A percentile compares a stretch with the other conserved stretches of the same genome.
Conservation (phyloP, 2,113 vertebrate genomes). For the Urocynchramus pylzowi region DNA sequence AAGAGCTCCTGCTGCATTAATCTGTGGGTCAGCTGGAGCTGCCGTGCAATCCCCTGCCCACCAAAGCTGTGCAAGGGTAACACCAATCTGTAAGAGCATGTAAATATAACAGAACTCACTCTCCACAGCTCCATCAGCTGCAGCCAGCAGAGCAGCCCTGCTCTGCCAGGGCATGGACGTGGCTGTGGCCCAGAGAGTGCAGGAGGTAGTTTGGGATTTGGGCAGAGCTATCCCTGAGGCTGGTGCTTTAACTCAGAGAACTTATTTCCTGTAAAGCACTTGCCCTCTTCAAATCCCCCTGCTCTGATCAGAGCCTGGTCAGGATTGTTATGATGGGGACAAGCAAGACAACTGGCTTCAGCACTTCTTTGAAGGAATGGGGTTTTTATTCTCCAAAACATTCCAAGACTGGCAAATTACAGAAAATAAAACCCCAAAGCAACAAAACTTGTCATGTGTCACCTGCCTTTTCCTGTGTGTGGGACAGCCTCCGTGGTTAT, state of each 20-base stretch:
- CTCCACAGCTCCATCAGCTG: not conserved
- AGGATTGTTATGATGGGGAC: not conserved
- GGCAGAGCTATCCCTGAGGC: not conserved
- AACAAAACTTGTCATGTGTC: not conserved
- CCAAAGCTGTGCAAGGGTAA: not conserved
- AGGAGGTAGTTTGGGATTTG: not conserved
- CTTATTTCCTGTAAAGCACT: not conserved
- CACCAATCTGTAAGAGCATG: not conserved
- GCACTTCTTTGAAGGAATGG: not conserved
- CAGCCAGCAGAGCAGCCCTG: not conserved
- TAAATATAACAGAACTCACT: not conserved
- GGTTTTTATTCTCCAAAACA: not conserved
- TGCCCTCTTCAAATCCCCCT: not conserved
- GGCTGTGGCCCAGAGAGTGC: too few species aligned
- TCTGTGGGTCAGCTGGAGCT: conserved; percentile 27
- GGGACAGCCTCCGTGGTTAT: not conserved
- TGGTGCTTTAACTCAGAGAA: not conserved
- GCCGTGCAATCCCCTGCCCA: not conserved
- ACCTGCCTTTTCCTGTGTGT: not conserved
- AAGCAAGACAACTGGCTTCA: not conserved
- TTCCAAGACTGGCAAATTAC: accelerated
- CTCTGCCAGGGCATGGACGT: accelerated
- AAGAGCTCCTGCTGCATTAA: conserved; percentile 38
- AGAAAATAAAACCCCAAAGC: not conserved
- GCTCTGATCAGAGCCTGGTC: not conserved